Conservation (phyloP, 2,888 invertebrate genomes). For the Trichacis sp. region DNA sequence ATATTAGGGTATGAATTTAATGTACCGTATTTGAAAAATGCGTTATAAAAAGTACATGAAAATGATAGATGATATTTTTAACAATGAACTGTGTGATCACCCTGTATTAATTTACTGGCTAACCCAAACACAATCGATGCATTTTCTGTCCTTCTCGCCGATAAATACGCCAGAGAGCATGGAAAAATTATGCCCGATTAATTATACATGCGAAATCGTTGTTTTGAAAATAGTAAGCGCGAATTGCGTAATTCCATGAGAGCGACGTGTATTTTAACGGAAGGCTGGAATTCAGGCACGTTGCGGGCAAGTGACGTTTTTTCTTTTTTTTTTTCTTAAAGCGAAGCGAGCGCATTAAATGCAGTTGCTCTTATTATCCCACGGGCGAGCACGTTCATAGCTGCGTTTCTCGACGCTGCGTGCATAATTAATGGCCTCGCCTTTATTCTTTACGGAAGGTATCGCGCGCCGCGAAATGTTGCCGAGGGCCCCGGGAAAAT, state of each 20-base stretch:
- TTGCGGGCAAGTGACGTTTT: no score
- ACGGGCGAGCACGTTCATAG: constrained; percentile 20
- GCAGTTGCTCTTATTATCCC: constrained; percentile 30
- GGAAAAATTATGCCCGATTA: neutral
- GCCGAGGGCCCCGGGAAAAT: neutral
- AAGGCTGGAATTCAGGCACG: neutral
- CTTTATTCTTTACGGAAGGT: constrained; percentile 3
- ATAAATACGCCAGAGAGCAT: constrained; percentile 5
- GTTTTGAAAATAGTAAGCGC: neutral
- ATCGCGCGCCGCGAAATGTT: neutral
- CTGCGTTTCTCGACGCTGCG: constrained; percentile 20
- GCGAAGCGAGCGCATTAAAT: neutral
- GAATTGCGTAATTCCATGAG: constrained; percentile 3
- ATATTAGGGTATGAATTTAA: no score
- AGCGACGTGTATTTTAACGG: neutral
- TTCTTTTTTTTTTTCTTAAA: neutral
- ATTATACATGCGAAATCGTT: constrained; percentile 5
- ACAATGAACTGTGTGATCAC: no score
- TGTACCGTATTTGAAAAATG: no score
- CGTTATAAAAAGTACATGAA: no score
- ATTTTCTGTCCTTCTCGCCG: no score
- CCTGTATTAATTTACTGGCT: no score
- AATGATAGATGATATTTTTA: no score
- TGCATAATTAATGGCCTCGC: constrained; percentile 34
- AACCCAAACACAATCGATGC: no score